Conservation (phyloP, 2,888 invertebrate species). For the Sinohyriopsis cumingii region DNA sequence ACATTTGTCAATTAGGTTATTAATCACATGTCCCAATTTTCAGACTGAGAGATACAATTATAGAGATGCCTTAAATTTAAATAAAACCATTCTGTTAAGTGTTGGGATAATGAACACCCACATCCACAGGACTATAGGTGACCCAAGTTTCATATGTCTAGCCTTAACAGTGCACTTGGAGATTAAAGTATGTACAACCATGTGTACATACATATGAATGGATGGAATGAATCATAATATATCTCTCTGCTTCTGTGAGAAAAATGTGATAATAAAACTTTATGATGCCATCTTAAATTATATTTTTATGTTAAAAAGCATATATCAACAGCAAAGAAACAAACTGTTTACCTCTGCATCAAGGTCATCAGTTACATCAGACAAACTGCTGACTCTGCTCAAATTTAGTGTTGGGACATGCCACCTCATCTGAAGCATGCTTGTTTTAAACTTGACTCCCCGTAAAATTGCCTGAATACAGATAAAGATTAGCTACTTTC, state of each 20-base stretch:
- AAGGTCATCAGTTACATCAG: slow-evolving; percentile 31
- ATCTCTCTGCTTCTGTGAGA: not conserved
- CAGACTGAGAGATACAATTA: too few relatives aligned
- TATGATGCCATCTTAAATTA: slow-evolving; percentile 5
- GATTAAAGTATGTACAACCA: too few relatives aligned
- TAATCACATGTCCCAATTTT: too few relatives aligned
- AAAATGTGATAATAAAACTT: not conserved
- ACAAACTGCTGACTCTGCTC: slow-evolving; percentile 31
- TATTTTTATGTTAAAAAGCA: too few relatives aligned
- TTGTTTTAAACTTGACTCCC: slow-evolving; percentile 63
- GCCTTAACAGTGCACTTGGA: too few relatives aligned
- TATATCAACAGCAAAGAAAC: not conserved
- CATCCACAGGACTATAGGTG: too few relatives aligned
- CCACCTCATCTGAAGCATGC: slow-evolving; percentile 63
- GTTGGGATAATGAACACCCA: too few relatives aligned
- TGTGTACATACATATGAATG: not conserved
- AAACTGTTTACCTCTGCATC: slow-evolving; percentile 24
- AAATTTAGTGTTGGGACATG: slow-evolving; percentile 45
- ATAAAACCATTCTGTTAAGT: too few relatives aligned
- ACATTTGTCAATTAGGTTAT: too few relatives aligned
- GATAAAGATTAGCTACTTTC: not conserved
- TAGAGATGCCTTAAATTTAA: too few relatives aligned
- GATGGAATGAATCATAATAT: not conserved
- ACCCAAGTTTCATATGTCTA: too few relatives aligned
- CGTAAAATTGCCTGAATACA: slow-evolving; percentile 56